These are phyloP conservation scores for Diorhabda elongata DNA, from an alignment of 1,140 invertebrate species.

Conservation along the genomic window DNA sequence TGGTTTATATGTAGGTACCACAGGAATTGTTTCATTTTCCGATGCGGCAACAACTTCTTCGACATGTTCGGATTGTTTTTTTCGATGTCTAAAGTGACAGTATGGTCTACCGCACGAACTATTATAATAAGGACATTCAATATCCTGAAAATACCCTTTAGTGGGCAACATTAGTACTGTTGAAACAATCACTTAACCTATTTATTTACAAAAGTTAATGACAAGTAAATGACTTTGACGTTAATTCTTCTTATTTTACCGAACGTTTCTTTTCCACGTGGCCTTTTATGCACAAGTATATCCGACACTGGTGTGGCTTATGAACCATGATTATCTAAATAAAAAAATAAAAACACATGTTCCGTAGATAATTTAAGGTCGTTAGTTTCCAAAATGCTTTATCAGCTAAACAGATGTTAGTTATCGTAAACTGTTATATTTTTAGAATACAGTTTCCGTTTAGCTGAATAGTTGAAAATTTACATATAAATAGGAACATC, in stretches of 20 bases:
- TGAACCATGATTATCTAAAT: too few relatives aligned
- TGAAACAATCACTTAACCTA: neutral
- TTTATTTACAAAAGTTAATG: slow-evolving; percentile 1
- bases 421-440: too few relatives aligned
- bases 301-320: too few relatives aligned
- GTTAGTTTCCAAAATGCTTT: too few relatives aligned
- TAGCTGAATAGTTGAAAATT: too few relatives aligned
- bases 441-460: too few relatives aligned
- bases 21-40: slow-evolving; percentile 16
- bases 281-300: too few relatives aligned
- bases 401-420: too few relatives aligned
- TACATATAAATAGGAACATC: too few relatives aligned
- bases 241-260: neutral
- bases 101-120: slow-evolving; percentile 78
- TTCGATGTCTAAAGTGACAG: slow-evolving; percentile 82
- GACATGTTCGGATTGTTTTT: slow-evolving; percentile 50
- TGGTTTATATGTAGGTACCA: slow-evolving; percentile 50
- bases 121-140: slow-evolving; percentile 79
- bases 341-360: too few relatives aligned
- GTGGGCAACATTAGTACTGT: slow-evolving; percentile 70
- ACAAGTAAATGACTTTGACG: neutral
- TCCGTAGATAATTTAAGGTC: too few relatives aligned
- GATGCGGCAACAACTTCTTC: slow-evolving; percentile 27
- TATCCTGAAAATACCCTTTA: slow-evolving; percentile 77
- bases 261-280: too few relatives aligned